Conservation (phyloP, 2,888 invertebrate species). For the Noctua fimbriata region DNA sequence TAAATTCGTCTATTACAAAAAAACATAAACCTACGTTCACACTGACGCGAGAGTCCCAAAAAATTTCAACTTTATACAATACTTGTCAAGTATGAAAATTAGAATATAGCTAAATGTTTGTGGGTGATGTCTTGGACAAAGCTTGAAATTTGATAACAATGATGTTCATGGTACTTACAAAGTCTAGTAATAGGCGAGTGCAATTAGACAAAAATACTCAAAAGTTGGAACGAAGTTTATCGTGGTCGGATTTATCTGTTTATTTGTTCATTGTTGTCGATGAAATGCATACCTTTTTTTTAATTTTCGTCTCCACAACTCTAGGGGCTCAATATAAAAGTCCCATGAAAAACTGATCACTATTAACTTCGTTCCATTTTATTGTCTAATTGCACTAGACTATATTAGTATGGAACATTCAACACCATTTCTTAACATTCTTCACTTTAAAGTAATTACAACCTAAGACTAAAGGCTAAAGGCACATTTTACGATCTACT, state of each 20-base stretch:
- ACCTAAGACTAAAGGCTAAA: slow-evolving; percentile 19
- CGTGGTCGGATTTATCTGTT: no score
- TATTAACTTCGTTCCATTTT: no score
- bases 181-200: neutral
- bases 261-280: no score
- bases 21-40: neutral
- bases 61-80: neutral
- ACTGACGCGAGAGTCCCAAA: neutral
- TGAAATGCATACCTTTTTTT: no score
- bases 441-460: slow-evolving; percentile 4
- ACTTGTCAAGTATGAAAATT: neutral
- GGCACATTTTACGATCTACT: slow-evolving; percentile 48
- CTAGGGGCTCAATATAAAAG: no score
- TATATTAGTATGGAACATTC: slow-evolving; percentile 16
- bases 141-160: neutral
- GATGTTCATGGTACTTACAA: neutral
- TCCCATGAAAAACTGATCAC: no score
- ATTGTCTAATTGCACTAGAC: no score
- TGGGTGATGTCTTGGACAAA: neutral
- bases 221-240: no score
- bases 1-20: neutral
- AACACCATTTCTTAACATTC: slow-evolving; percentile 8
- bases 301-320: no score
- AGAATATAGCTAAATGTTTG: neutral
- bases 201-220: no score